Evolutionary conservation across 2,888 invertebrate genomes (phyloP), one percentile per base, ranked within the genome.

Genomic region (Hofmannophila pseudospretella): DNA sequence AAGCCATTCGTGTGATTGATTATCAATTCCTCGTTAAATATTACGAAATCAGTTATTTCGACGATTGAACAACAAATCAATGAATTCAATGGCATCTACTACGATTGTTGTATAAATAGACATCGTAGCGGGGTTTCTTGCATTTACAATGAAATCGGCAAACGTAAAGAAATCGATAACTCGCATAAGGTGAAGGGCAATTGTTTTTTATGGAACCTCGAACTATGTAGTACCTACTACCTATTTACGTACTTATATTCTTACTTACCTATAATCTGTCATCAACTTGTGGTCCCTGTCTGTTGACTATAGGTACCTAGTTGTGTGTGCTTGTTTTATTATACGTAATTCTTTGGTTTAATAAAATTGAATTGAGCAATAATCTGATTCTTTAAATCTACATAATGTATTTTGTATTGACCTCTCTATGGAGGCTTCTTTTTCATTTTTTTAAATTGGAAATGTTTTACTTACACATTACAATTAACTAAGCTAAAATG

Each of bases 91-190:
- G 54, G 41, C 49, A 47, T 36, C 44, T 34, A 28, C 3, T 5
- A 5, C 3, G 4, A n/a, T n/a, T 8, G n/a, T 27, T n/a, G 32
- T 55, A 58, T 52, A 62, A 61, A 61, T 60, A 63, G 54, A 46
- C 28, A n/a, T 27, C 39, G 33, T 41, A 44, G 23, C 7, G 47
- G 49, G 50, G 45, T 51, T 54, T 45, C 52, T 46, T 61, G 58
- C 53, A 62, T 60, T 54, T 54, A 53, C 53, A 55, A 62, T 58
- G 50, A 54, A 53, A 48, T 49, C 45, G 48, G 54, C 50, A 60
- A 63, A 53, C 56, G 54, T 55, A 50, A 48, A 46, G 32, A 46
- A 57, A 62, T 66, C 61, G 54, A 65, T 65, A 58, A 33, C 35
- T 45, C 8, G 35, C 30, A 36, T 34, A 42, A 46, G 49, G 54